These are phyloP conservation scores for Trachelus stipa DNA, from an alignment of 2,888 invertebrate genomes.

Conservation along the genomic window DNA sequence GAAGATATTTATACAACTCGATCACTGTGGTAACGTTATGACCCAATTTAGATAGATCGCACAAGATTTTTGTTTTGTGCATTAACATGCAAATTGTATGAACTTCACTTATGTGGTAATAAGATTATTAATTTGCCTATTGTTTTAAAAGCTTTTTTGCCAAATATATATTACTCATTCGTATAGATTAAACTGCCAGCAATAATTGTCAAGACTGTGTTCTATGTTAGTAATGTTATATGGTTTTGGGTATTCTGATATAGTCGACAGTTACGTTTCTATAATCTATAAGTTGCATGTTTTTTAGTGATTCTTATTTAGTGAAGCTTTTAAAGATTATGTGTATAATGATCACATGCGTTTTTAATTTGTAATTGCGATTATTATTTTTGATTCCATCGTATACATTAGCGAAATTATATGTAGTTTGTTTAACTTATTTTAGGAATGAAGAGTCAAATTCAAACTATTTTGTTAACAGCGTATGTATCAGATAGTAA, in stretches of 20 bases:
- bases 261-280: not conserved
- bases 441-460: not conserved
- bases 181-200: not conserved
- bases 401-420: not conserved
- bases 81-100: not conserved
- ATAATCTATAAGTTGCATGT: not conserved
- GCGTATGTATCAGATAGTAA: not conserved
- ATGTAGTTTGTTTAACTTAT: not conserved
- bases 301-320: not conserved
- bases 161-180: not conserved
- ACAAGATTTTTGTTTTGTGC: not conserved
- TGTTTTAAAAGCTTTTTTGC: not conserved
- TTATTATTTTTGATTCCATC: not conserved
- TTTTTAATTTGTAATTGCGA: not conserved
- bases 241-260: not conserved
- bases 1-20: slow-evolving; percentile 7
- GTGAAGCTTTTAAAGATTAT: not conserved
- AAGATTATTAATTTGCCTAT: not conserved
- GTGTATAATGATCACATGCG: not conserved
- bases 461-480: not conserved
- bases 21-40: not conserved
- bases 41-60: not conserved
- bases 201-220: slow-evolving; percentile 30
- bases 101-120: not conserved
- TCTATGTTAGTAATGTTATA: slow-evolving; percentile 19